These are phyloP conservation scores for Reticulitermes lucifugus DNA, from an alignment of 2,888 invertebrate genomes.

Conservation along the genomic window DNA sequence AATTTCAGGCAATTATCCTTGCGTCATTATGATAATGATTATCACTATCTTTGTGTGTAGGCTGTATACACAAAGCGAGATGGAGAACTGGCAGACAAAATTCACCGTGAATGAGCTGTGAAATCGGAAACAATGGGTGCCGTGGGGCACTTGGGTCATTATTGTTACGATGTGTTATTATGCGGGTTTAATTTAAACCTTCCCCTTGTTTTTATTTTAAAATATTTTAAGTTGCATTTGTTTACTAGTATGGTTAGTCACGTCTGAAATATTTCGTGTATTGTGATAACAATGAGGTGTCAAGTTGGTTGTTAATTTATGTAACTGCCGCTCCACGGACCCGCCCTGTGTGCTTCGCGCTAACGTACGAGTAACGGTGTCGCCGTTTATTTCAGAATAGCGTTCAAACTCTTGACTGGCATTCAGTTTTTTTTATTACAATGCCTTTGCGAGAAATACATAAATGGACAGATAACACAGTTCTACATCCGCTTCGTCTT, in stretches of 20 bases:
- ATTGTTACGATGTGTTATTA: slow-evolving; percentile 30
- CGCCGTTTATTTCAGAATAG: no score
- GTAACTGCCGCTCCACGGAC: neutral
- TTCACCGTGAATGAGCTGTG: slow-evolving; percentile 32
- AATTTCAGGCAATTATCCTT: slow-evolving; percentile 49
- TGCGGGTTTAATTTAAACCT: slow-evolving; percentile 31
- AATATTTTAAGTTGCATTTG: slow-evolving; percentile 33
- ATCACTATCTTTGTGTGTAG: slow-evolving; percentile 40
- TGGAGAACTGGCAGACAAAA: slow-evolving; percentile 5
- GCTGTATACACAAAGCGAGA: neutral
- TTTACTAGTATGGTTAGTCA: slow-evolving; percentile 28
- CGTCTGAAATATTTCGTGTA: neutral
- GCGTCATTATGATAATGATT: slow-evolving; percentile 49
- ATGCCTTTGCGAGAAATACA: no score
- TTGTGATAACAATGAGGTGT: neutral
- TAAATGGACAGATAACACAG: no score
- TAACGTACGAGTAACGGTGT: no score
- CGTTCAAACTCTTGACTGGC: no score
- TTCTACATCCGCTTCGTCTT: no score
- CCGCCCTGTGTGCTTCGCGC: no score
- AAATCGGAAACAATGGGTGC: slow-evolving; percentile 42
- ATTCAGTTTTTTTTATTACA: no score
- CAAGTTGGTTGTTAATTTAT: slow-evolving; percentile 15
- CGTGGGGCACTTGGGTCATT: slow-evolving; percentile 15
- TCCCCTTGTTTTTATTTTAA: slow-evolving; percentile 22